phyloP scores from a whole-genome alignment of 1,140 invertebrate genomes.

The Drosophila sturtevanti region DNA sequence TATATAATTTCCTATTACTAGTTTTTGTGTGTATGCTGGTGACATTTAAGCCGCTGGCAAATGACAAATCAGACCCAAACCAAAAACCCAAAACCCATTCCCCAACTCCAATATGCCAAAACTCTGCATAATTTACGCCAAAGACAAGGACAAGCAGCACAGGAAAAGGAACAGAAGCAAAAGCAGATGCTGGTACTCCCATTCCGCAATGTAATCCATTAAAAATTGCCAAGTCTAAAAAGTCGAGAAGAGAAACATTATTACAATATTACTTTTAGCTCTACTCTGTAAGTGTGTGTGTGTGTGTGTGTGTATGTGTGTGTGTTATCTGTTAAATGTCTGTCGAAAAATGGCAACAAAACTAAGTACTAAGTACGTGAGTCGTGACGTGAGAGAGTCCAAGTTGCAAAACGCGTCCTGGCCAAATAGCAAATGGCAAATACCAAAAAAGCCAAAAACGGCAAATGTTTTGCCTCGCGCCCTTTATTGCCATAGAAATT shows the following conservation, averaged over 20 bases:
- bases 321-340: slow-evolving; percentile 71
- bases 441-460: neutral
- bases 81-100: no score
- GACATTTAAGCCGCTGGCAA: slow-evolving; percentile 3
- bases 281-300: no score
- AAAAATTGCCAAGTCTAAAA: slow-evolving; percentile 51
- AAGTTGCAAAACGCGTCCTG: neutral
- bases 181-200: slow-evolving; percentile 26
- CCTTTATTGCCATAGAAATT: slow-evolving; percentile 82
- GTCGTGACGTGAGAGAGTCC: slow-evolving; percentile 29
- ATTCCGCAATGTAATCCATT: slow-evolving; percentile 65
- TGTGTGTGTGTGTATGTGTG: no score
- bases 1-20: slow-evolving; percentile 35
- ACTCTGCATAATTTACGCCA: slow-evolving; percentile 8
- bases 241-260: slow-evolving; percentile 4
- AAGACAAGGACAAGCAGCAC: neutral
- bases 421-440: slow-evolving; percentile 55
- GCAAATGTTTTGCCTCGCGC: slow-evolving; percentile 35
- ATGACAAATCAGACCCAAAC: neutral
- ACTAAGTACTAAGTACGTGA: slow-evolving; percentile 50
- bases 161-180: slow-evolving; percentile 6
- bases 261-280: slow-evolving; percentile 19
- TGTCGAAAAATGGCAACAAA: slow-evolving; percentile 61
- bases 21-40: slow-evolving; percentile 27
- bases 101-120: neutral